Evolutionary conservation across 1,140 invertebrate species (phyloP).

Genomic region (Lethrus apterus): DNA sequence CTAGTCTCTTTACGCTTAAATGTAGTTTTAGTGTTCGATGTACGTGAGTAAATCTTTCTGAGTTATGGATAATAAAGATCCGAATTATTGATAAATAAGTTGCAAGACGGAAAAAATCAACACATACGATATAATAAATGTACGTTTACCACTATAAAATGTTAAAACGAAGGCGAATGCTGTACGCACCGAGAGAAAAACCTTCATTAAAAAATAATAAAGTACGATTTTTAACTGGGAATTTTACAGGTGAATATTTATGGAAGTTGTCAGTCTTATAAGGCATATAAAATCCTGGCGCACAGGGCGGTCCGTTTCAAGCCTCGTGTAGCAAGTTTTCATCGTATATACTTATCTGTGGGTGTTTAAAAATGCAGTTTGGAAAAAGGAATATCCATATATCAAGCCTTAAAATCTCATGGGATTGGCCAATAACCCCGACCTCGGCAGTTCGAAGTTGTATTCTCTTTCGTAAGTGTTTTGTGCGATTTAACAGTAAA

Average conservation of each 20-base stretch:
- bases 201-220: too few relatives aligned
- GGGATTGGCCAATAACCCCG: conserved; percentile 20
- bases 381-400: conserved; percentile 23
- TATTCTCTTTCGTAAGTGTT: conserved; percentile 7
- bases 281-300: conserved; percentile 21
- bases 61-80: too few relatives aligned
- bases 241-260: conserved; percentile 19
- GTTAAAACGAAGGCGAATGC: too few relatives aligned
- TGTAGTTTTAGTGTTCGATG: too few relatives aligned
- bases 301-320: conserved; percentile 22
- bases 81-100: too few relatives aligned
- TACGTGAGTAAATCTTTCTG: too few relatives aligned
- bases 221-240: conserved; percentile 10
- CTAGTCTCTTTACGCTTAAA: too few relatives aligned
- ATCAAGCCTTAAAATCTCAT: conserved; percentile 23
- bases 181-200: too few relatives aligned
- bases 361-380: conserved; percentile 24
- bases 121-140: too few relatives aligned
- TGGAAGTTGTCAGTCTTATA: conserved; percentile 21
- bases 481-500: background rate
- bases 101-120: too few relatives aligned
- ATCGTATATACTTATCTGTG: conserved; percentile 23
- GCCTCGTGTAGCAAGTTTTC: conserved; percentile 20
- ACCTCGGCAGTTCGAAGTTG: conserved; percentile 8
- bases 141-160: too few relatives aligned